A percentile compares a stretch with the other conserved stretches of the same genome.
These are phyloP conservation scores for Tympanuchus pallidicinctus DNA, from an alignment of 2,113 vertebrate species.

Conservation along the genomic window DNA sequence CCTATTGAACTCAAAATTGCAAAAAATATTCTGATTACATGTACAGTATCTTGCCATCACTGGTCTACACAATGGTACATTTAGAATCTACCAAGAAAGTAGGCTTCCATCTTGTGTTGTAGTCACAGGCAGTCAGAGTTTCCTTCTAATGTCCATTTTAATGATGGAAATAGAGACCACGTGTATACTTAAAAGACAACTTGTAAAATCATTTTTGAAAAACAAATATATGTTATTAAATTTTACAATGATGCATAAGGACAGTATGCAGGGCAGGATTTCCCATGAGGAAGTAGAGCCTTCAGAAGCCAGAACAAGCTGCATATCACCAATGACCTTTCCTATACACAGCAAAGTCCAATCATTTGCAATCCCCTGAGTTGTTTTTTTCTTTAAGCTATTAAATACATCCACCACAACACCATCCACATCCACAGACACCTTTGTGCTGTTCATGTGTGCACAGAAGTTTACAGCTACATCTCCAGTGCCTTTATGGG, in stretches of 20 bases:
- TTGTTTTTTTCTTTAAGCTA: neutral
- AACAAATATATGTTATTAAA: neutral
- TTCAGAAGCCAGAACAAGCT: neutral
- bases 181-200: neutral
- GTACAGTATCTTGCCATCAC: neutral
- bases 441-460: fast-evolving
- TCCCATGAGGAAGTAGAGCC: neutral
- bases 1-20: neutral
- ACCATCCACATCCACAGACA: neutral
- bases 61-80: neutral
- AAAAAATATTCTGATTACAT: neutral
- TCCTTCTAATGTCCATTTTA: neutral
- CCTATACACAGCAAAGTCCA: neutral
- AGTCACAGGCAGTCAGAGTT: neutral
- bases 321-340: neutral
- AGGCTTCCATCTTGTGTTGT: neutral
- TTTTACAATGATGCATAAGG: neutral
- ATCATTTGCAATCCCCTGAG: neutral
- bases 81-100: neutral
- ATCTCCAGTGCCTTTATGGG: neutral
- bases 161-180: neutral
- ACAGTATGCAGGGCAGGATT: neutral
- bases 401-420: neutral
- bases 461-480: neutral
- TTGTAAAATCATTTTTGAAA: neutral